phyloP scores from a whole-genome alignment of 2,113 vertebrate genomes.

The Haplochromis burtoni region DNA sequence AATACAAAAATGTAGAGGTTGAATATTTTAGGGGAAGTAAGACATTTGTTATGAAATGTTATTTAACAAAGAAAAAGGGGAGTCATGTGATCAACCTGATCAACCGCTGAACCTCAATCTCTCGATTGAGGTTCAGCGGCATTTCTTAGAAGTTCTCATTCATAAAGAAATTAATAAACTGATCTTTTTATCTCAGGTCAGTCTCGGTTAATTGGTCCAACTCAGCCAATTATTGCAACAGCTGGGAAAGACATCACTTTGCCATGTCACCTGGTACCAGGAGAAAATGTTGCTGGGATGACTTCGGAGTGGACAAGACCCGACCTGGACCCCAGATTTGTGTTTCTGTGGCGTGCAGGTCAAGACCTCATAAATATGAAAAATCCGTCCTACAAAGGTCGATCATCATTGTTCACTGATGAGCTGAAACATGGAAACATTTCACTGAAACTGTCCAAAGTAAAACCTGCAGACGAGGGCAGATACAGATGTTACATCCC shows the following conservation, averaged over 20 bases:
- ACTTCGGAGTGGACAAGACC: neutral
- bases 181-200: rapidly evolving
- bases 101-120: too few species aligned
- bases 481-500: neutral
- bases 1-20: rapidly evolving
- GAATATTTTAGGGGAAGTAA: neutral
- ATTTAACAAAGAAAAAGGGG: rapidly evolving
- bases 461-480: neutral
- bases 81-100: too few species aligned
- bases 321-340: rapidly evolving
- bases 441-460: neutral
- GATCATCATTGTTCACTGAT: rapidly evolving
- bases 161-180: rapidly evolving
- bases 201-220: neutral
- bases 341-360: neutral
- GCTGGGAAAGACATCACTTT: neutral
- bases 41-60: rapidly evolving
- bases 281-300: rapidly evolving
- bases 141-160: rapidly evolving
- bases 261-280: neutral
- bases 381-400: rapidly evolving
- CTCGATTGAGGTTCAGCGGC: rapidly evolving
- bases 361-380: rapidly evolving
- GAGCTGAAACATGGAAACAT: neutral
- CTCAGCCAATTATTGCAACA: neutral